A percentile compares a stretch with the other conserved stretches of the same genome.
Conservation (phyloP, 1,140 invertebrate genomes). For the Drosophila novamexicana region DNA sequence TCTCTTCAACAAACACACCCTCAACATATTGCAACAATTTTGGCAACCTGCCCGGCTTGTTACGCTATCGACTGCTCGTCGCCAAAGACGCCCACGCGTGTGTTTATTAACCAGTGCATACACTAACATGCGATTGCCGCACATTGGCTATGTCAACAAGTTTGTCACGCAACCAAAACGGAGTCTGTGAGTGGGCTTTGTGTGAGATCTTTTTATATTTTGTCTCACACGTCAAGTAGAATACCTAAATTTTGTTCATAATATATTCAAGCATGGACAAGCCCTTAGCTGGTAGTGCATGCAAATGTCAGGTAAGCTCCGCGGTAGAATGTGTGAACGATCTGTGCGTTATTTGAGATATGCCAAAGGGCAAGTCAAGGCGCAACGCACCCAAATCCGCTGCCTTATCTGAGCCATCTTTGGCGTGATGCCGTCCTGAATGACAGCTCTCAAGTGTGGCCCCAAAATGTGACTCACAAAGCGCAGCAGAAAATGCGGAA, state of each 20-base stretch:
- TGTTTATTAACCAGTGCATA: conserved; percentile 62
- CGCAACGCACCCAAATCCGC: conserved; percentile 24
- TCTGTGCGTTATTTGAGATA: conserved; percentile 30
- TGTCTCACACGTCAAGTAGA: conserved; percentile 3
- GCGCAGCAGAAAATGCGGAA: conserved; percentile 55
- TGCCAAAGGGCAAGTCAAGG: conserved; percentile 63
- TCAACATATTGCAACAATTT: conserved; percentile 64
- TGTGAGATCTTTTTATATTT: background rate
- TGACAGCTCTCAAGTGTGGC: conserved; percentile 67
- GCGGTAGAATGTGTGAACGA: background rate
- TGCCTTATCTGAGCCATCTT: conserved; percentile 40
- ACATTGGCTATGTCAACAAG: background rate
- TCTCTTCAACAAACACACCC: conserved; percentile 27
- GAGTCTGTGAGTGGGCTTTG: background rate
- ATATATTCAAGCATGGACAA: conserved; percentile 5
- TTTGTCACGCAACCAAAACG: conserved; percentile 2
- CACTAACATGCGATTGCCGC: conserved; percentile 5
- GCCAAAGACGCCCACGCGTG: conserved; percentile 59
- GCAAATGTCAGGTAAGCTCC: conserved; percentile 11
- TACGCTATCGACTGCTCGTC: conserved; percentile 63
- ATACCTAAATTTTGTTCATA: conserved; percentile 10
- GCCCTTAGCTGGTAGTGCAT: background rate
- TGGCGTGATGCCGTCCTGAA: conserved; percentile 61
- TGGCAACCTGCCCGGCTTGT: conserved; percentile 73
- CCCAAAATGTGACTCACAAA: conserved; percentile 42